Evolutionary conservation across 2,797 vertebrate genomes (phyloP).

Genomic region (Takifugu ocellatus): DNA sequence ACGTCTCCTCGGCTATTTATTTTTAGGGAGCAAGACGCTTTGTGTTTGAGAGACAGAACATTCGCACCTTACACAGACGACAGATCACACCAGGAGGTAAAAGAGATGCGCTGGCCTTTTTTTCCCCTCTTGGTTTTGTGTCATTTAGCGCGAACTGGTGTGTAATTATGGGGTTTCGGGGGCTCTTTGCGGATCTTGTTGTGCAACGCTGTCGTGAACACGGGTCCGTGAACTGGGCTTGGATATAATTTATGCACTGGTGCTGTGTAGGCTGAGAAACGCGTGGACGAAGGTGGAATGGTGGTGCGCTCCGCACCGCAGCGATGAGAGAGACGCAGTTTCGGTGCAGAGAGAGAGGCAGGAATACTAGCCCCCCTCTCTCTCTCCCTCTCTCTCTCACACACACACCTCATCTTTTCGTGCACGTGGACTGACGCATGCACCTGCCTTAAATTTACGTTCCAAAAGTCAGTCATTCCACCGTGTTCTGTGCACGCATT

Average conservation of each 20-base stretch:
- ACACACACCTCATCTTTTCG: slow-evolving; percentile 16
- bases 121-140: background rate
- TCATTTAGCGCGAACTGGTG: background rate
- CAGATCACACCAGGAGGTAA: slow-evolving; percentile 42
- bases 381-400: slow-evolving; percentile 14
- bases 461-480: slow-evolving; percentile 31
- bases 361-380: slow-evolving; percentile 42
- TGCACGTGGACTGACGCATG: slow-evolving; percentile 31
- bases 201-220: slow-evolving; percentile 61
- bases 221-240: slow-evolving; percentile 22
- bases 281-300: slow-evolving; percentile 67
- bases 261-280: slow-evolving; percentile 70
- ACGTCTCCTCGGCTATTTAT: slow-evolving; percentile 53
- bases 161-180: background rate
- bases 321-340: slow-evolving; percentile 68
- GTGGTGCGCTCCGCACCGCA: slow-evolving; percentile 64
- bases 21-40: slow-evolving; percentile 53
- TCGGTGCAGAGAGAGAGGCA: slow-evolving; percentile 68
- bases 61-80: slow-evolving; percentile 38
- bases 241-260: slow-evolving; percentile 51
- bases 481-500: slow-evolving; percentile 10
- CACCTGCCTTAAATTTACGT: slow-evolving; percentile 40
- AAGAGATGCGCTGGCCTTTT: background rate
- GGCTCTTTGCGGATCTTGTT: slow-evolving; percentile 38
- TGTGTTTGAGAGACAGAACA: slow-evolving; percentile 36